These are phyloP conservation scores for Oxytorus armatus DNA, from an alignment of 2,888 invertebrate species.

Conservation along the genomic window DNA sequence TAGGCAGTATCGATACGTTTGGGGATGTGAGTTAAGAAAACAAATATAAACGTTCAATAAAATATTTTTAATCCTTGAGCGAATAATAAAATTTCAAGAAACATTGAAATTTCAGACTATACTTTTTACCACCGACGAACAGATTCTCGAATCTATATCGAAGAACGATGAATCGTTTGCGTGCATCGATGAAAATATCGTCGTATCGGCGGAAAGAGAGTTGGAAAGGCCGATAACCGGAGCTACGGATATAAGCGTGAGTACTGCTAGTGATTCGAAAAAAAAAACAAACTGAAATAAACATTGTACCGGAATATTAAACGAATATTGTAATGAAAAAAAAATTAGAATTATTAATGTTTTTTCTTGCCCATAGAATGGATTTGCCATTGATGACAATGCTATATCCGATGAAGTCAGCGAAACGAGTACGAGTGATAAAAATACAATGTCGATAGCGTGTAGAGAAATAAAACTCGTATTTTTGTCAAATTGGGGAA, in stretches of 20 bases:
- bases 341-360: background rate
- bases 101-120: slow-evolving; percentile 89
- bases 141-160: slow-evolving; percentile 88
- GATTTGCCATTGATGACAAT: slow-evolving; percentile 28
- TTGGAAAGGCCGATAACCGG: slow-evolving; percentile 88
- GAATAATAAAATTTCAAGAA: slow-evolving; percentile 8
- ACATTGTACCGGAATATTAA: background rate
- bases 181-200: slow-evolving; percentile 83
- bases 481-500: slow-evolving; percentile 89
- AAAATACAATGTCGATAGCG: slow-evolving; percentile 72
- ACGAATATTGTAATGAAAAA: background rate
- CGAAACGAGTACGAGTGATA: slow-evolving; percentile 66
- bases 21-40: slow-evolving; percentile 87
- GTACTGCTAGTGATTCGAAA: background rate
- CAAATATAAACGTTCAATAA: slow-evolving; percentile 22
- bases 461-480: slow-evolving; percentile 86
- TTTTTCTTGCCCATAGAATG: slow-evolving; percentile 22
- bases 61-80: slow-evolving; percentile 6
- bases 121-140: slow-evolving; percentile 91
- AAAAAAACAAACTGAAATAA: background rate
- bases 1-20: slow-evolving; percentile 89
- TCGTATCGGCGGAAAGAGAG: slow-evolving; percentile 84
- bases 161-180: slow-evolving; percentile 85
- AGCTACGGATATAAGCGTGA: slow-evolving; percentile 81
- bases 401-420: slow-evolving; percentile 47